Base-by-base conservation (phyloP, 2,888 invertebrate species). In the Pachymerium ferrugineum region DNA sequence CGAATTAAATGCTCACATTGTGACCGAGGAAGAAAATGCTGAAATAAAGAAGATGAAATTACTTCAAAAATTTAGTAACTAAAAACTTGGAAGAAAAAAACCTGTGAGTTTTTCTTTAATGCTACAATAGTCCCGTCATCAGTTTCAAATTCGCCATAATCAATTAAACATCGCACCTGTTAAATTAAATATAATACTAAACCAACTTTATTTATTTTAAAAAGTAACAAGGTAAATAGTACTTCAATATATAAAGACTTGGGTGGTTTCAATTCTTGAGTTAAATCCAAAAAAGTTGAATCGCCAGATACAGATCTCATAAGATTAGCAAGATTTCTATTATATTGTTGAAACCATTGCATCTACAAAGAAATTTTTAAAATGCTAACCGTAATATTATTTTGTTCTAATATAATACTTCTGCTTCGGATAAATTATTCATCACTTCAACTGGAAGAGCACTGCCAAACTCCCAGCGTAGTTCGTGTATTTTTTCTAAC, bases 391-490 rank as follows among this genome's bases (percentile, higher is more conserved):
- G 3, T 30, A n/a, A n/a, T n/a, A n/a, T n/a, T n/a, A n/a, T n/a
- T n/a, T n/a, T n/a, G n/a, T n/a, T n/a, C n/a, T n/a, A n/a, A n/a
- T 70, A 28, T n/a, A 75, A 74, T 76, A 83, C 87, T 85, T 97
- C 97, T 0, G 90, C 87, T 79, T 90, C 89, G 72, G 91, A 89
- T 42, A 97, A 84, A 76, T 91, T 88, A 73, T 87, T 86, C 81
- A 91, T 89, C 0, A 97, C 89, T 81, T 96, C 94, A 0, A 88
- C 82, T 0, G 97, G 97, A 73, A 98, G 83, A 69, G 95, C 90
- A 38, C 94, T 92, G 0, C 98, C 98, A 81, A 96, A 93, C 80
- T 96, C 93, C 98, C 98, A 98, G 69, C 98, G 86, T 82, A 95
- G 87, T n/a, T 91, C 89, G 78, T 91, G 88, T 25, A 98, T 88